These are phyloP conservation scores for Drosophila austrosaltans DNA, from an alignment of 2,888 invertebrate species.

Conservation along the genomic window DNA sequence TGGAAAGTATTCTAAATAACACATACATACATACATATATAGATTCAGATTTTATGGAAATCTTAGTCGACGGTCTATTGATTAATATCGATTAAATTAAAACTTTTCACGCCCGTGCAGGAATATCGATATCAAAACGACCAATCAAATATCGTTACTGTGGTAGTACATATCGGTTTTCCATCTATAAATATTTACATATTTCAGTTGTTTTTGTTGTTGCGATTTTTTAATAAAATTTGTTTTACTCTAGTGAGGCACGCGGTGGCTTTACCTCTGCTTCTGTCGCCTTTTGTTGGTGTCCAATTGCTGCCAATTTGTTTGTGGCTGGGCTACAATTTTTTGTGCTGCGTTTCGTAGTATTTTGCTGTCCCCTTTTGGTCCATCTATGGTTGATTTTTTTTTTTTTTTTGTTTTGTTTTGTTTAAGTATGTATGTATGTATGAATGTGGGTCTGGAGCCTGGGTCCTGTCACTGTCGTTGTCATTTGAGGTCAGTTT, in stretches of 20 bases:
- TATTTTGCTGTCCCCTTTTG: constrained; percentile 23
- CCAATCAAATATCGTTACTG: too few species aligned
- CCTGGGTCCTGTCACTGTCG: constrained; percentile 61
- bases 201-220: neutral
- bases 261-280: constrained; percentile 32
- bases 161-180: neutral
- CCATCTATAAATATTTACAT: constrained; percentile 2
- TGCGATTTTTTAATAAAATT: neutral
- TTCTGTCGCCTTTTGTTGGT: constrained; percentile 71
- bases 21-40: neutral
- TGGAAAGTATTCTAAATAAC: neutral
- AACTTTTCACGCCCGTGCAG: neutral
- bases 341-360: constrained; percentile 33
- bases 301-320: constrained; percentile 77
- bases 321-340: constrained; percentile 66
- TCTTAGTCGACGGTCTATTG: too few species aligned
- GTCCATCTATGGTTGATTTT: constrained; percentile 54
- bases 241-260: neutral
- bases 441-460: constrained; percentile 25
- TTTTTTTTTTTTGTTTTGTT: constrained; percentile 25
- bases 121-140: neutral
- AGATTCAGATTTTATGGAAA: neutral
- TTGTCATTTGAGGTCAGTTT: constrained; percentile 79
- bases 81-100: too few species aligned
- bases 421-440: constrained; percentile 15